phyloP scores from a whole-genome alignment of 2,888 invertebrate genomes.

The Notocelia uddmanniana region DNA sequence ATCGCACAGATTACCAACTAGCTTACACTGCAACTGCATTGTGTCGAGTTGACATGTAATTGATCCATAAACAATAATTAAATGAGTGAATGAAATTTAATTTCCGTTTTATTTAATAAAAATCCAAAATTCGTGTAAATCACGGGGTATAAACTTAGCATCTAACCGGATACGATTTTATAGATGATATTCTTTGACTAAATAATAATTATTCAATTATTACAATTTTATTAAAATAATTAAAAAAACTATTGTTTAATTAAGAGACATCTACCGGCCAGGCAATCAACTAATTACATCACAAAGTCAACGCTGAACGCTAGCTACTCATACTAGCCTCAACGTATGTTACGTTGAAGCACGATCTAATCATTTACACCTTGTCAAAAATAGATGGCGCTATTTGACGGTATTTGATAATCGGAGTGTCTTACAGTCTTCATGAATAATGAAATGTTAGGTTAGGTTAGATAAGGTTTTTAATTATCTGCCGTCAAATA shows the following conservation, averaged over 20 bases:
- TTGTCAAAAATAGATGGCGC: constrained; percentile 17
- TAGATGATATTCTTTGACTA: not conserved
- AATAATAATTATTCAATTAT: not conserved
- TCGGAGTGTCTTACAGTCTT: not conserved
- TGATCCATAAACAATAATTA: not conserved
- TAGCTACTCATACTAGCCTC: not conserved
- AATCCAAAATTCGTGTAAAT: not conserved
- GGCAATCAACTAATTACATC: not conserved
- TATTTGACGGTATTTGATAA: not conserved
- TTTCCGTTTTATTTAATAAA: not conserved
- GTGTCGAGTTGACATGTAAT: not conserved
- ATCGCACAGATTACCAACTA: too few species aligned
- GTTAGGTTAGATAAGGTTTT: too few species aligned
- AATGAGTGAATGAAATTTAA: not conserved
- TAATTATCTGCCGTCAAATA: too few species aligned
- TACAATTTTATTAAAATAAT: not conserved
- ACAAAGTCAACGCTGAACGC: not conserved
- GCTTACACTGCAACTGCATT: too few species aligned
- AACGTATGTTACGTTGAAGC: not conserved
- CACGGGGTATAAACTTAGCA: not conserved
- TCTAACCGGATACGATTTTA: not conserved
- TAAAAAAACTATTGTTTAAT: not conserved
- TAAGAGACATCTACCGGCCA: constrained; percentile 15
- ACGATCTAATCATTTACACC: not conserved
- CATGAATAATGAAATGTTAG: not conserved